Base-by-base conservation (phyloP, 2,113 vertebrate species). In the Nothobranchius kuhntae region DNA sequence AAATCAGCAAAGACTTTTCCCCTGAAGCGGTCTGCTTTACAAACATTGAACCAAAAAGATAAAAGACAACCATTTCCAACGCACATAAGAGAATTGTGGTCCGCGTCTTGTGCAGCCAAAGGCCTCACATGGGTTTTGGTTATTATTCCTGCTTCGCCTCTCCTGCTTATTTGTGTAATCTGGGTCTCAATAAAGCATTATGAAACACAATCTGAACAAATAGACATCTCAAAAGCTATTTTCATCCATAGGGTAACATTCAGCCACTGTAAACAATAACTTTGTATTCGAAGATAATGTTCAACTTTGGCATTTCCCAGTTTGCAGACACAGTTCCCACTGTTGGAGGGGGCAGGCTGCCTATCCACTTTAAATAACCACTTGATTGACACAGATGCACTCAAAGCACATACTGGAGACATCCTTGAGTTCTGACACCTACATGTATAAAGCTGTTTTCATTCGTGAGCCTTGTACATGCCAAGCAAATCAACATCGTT, bases 161-260 rank as follows among this genome's bases (percentile, higher is more conserved):
- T 78, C 55, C 73, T 86, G 88, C 89, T 90, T 92, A 86, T 91
- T 89, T 91, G 82, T 89, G 82, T 82, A 78, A 89, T 89, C 78
- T 68, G 83, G 87, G 74, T 82, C 84, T 89, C 87, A 88, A 84
- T 87, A 88, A 90, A 86, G 80, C 82, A 74, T 89, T 91, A 90
- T 89, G 92, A 92, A 93, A 92, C 78, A 87, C 86, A 91, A 91
- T 90, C 91, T 89, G 92, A 88, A 91, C 89, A 93, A 93, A 94
- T 81, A 94, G 85, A 92, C 92, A 89, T 87, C 82, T 86, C 82
- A 69, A 80, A 90, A 85, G 81, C 84, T 89, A 91, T 91, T 86
- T 90, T 89, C 82, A 86, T 90, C 84, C 76, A 78, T 83, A 89
- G 73, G 85, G 87, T 89, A 89, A 91, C 90, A 89, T 89, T 90